These are phyloP conservation scores for Nansenia antarctica DNA, from an alignment of 2,113 vertebrate species.

Conservation along the genomic window DNA sequence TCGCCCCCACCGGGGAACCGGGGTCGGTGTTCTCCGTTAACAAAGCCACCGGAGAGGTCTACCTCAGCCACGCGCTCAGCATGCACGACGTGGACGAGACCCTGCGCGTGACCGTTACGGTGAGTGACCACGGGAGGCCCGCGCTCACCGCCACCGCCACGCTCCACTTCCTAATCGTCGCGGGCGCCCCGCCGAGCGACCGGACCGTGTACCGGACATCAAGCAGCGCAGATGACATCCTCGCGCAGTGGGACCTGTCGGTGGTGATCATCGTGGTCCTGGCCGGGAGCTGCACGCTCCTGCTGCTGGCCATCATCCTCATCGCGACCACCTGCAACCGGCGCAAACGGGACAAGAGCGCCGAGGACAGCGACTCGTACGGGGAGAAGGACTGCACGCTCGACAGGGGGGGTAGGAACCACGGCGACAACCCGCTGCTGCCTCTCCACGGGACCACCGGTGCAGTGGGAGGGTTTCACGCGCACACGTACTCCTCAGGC, in stretches of 20 bases:
- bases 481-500: slow-evolving; percentile 84
- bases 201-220: slow-evolving; percentile 71
- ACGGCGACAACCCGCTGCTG: slow-evolving; percentile 75
- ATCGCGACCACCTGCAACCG: slow-evolving; percentile 95
- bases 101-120: slow-evolving; percentile 81
- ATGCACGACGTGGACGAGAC: slow-evolving; percentile 84
- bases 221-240: slow-evolving; percentile 52
- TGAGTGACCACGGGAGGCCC: slow-evolving; percentile 88
- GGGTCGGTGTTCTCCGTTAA: slow-evolving; percentile 84
- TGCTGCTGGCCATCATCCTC: slow-evolving; percentile 94
- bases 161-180: slow-evolving; percentile 84
- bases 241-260: slow-evolving; percentile 88
- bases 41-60: slow-evolving; percentile 86
- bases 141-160: slow-evolving; percentile 83
- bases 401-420: slow-evolving; percentile 78
- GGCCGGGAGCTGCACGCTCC: slow-evolving; percentile 93
- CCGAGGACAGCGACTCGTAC: slow-evolving; percentile 70
- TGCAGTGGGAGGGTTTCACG: slow-evolving; percentile 78
- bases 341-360: slow-evolving; percentile 80
- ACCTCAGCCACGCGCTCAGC: slow-evolving; percentile 84
- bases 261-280: slow-evolving; percentile 92
- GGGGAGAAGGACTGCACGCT: slow-evolving; percentile 76
- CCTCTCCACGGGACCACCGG: slow-evolving; percentile 60
- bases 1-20: slow-evolving; percentile 73
- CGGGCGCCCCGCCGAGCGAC: slow-evolving; percentile 78